A percentile compares a stretch with the other conserved stretches of the same genome.
Conservation (phyloP, 2,888 invertebrate species). For the Clistopyga incitator region DNA sequence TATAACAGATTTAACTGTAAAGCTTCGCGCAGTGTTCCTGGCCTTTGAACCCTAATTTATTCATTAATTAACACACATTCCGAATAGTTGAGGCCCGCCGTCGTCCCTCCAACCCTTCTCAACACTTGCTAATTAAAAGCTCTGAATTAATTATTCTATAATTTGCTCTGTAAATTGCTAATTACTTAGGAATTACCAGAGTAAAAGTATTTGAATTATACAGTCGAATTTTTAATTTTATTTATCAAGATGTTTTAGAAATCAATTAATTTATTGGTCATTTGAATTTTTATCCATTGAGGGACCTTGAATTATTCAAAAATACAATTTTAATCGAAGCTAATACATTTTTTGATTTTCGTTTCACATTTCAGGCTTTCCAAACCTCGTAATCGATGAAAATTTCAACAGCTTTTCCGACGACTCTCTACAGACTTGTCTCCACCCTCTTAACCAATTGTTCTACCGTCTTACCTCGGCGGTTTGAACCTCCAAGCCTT, state of each 20-base stretch:
- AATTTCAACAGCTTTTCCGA: constrained; percentile 46
- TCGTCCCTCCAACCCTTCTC: neutral
- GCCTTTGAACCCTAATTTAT: constrained; percentile 26
- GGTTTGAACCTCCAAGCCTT: constrained; percentile 42
- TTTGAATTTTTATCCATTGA: neutral
- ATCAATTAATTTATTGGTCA: neutral
- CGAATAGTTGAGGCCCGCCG: constrained; percentile 21
- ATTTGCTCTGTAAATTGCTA: constrained; percentile 5
- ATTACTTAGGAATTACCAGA: constrained; percentile 12
- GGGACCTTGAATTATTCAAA: no score
- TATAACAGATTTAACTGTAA: constrained; percentile 25
- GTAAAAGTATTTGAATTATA: neutral
- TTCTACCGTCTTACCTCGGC: constrained; percentile 44
- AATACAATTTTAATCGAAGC: neutral
- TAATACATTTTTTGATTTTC: neutral
- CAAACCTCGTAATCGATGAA: constrained; percentile 33
- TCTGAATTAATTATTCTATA: constrained; percentile 30
- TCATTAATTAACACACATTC: constrained; percentile 40
- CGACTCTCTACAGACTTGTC: constrained; percentile 32
- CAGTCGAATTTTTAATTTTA: neutral
- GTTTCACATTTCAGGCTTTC: neutral
- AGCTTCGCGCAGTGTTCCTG: constrained; percentile 1
- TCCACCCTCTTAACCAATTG: constrained; percentile 36
- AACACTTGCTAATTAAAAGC: constrained; percentile 18
- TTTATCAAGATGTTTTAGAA: neutral